Percentiles rank a stretch among this genome's conserved stretches.
phyloP scores from a whole-genome alignment of 2,888 invertebrate species.

The Vandiemenella viatica region DNA sequence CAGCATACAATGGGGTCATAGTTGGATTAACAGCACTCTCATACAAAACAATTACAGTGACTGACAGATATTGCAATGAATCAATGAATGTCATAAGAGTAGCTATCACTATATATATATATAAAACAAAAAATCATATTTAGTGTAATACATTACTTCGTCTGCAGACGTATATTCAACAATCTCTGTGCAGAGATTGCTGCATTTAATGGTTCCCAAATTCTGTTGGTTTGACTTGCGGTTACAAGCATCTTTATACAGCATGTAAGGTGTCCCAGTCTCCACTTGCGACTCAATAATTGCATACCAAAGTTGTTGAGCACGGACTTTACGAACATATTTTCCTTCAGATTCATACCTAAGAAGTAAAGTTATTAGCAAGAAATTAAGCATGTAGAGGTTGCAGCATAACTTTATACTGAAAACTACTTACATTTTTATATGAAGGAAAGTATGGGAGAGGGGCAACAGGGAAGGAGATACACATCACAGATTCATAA shows the following conservation, averaged over 20 bases:
- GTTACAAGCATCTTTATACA: conserved; percentile 93
- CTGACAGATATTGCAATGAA: too few relatives aligned
- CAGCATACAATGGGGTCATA: too few relatives aligned
- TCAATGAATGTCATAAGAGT: not conserved
- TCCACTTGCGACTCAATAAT: conserved; percentile 91
- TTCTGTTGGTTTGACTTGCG: conserved; percentile 96
- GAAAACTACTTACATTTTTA: too few relatives aligned
- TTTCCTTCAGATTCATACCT: conserved; percentile 70
- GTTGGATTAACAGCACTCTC: too few relatives aligned
- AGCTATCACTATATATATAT: not conserved
- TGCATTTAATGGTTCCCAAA: conserved; percentile 94
- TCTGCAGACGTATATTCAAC: conserved; percentile 84
- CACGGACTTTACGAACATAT: conserved; percentile 45
- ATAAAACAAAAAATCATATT: conserved; percentile 1
- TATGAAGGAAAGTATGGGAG: too few relatives aligned
- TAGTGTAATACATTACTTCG: conserved; percentile 43
- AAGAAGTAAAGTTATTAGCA: conserved; percentile 9
- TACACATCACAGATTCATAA: too few relatives aligned
- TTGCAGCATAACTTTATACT: too few relatives aligned
- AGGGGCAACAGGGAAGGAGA: too few relatives aligned
- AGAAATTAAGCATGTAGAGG: too few relatives aligned
- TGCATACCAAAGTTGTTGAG: conserved; percentile 84
- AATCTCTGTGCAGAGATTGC: conserved; percentile 96
- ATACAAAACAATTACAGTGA: too few relatives aligned
- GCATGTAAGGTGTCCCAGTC: conserved; percentile 96